Evolutionary conservation across 1,140 invertebrate genomes (phyloP).

Genomic region (Aculops lycopersici): DNA sequence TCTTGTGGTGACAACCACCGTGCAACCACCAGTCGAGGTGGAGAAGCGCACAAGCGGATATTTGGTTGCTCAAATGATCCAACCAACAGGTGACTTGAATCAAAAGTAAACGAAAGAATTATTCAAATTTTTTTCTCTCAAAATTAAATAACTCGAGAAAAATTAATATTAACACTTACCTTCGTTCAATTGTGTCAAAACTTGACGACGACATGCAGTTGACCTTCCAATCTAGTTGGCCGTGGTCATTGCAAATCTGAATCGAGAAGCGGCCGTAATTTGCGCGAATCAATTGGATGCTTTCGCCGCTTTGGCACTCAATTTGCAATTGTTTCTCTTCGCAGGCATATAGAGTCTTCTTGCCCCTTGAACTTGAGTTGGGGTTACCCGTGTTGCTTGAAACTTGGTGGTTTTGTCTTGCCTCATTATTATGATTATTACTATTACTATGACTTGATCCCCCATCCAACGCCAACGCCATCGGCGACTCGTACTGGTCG

Average conservation of each 20-base stretch:
- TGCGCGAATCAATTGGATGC: slow-evolving; percentile 63
- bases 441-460: too few relatives aligned
- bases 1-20: too few relatives aligned
- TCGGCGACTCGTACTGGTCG: too few relatives aligned
- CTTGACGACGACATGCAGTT: slow-evolving; percentile 51
- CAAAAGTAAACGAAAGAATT: too few relatives aligned
- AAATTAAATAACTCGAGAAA: too few relatives aligned
- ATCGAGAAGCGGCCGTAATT: slow-evolving; percentile 84
- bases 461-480: too few relatives aligned
- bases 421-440: too few relatives aligned
- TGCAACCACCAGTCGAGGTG: too few relatives aligned
- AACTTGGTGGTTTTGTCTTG: not conserved
- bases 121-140: too few relatives aligned
- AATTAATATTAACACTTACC: slow-evolving; percentile 13
- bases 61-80: too few relatives aligned
- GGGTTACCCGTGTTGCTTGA: not conserved
- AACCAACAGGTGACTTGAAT: too few relatives aligned
- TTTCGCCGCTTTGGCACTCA: slow-evolving; percentile 45
- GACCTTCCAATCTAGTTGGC: slow-evolving; percentile 79
- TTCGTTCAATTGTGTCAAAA: slow-evolving; percentile 17
- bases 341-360: slow-evolving; percentile 52
- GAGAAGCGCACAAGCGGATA: too few relatives aligned
- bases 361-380: not conserved
- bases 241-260: slow-evolving; percentile 78
- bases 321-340: slow-evolving; percentile 60